These are phyloP conservation scores for Ooceraea biroi DNA, from an alignment of 1,140 invertebrate species.

Conservation along the genomic window DNA sequence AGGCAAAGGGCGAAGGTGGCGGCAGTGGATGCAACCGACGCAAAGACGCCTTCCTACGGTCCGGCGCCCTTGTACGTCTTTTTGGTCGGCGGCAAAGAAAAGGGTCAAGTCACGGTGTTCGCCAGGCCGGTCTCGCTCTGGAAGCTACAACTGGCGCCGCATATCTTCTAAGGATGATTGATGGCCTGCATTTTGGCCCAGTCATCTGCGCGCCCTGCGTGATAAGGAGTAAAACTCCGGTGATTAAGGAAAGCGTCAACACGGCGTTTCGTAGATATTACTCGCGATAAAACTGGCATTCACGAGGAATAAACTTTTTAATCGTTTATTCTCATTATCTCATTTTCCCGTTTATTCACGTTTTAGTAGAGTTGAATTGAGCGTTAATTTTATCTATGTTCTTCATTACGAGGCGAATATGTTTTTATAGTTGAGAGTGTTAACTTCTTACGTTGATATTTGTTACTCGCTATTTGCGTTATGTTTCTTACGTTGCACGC, in stretches of 20 bases:
- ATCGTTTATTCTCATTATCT: neutral
- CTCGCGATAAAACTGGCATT: neutral
- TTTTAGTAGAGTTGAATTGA: neutral
- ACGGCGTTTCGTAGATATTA: constrained; percentile 3
- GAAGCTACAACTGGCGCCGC: constrained; percentile 88
- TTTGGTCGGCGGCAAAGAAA: constrained; percentile 89
- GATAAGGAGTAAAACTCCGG: constrained; percentile 33
- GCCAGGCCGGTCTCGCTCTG: constrained; percentile 89
- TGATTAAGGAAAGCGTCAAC: constrained; percentile 22
- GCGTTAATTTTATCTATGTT: constrained; percentile 34
- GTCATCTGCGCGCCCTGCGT: constrained; percentile 34
- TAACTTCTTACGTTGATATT: constrained; percentile 32
- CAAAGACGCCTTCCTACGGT: constrained; percentile 76
- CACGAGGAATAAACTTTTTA: constrained; percentile 8
- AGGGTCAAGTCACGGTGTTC: constrained; percentile 90
- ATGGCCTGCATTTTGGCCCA: constrained; percentile 8
- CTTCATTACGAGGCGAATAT: constrained; percentile 14
- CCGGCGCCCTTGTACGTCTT: constrained; percentile 89
- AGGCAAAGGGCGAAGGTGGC: constrained; percentile 83
- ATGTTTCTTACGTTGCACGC: neutral
- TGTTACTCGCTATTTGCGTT: neutral
- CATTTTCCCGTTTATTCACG: constrained; percentile 20
- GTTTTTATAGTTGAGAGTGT: constrained; percentile 9
- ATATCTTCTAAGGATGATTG: constrained; percentile 82
- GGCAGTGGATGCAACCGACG: constrained; percentile 78